These are phyloP conservation scores for Sinonovacula constricta DNA, from an alignment of 1,140 invertebrate genomes.

Conservation along the genomic window DNA sequence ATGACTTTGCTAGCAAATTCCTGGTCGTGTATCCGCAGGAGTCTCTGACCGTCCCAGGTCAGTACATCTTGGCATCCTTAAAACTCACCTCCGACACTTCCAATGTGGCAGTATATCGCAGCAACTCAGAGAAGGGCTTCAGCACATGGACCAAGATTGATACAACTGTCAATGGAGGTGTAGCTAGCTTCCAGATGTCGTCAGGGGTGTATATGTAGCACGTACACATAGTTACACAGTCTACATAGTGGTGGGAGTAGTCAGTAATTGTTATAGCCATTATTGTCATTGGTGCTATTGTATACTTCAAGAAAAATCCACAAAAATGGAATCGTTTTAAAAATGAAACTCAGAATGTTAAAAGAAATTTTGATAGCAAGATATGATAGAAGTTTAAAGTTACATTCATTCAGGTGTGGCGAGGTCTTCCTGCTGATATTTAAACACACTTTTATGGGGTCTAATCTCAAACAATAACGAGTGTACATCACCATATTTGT, in stretches of 20 bases:
- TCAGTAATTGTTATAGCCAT: constrained; percentile 62
- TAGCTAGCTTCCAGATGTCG: constrained; percentile 61
- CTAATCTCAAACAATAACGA: too few species aligned
- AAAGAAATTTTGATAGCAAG: constrained; percentile 60
- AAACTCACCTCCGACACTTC: constrained; percentile 49
- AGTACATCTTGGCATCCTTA: constrained; percentile 59
- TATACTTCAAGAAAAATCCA: constrained; percentile 71
- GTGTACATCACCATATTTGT: too few species aligned
- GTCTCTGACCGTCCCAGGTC: constrained; percentile 47
- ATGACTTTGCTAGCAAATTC: constrained; percentile 73
- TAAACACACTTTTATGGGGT: too few species aligned
- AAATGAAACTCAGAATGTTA: constrained; percentile 60
- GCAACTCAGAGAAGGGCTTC: constrained; percentile 57
- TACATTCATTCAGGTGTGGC: too few species aligned
- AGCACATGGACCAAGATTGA: constrained; percentile 66
- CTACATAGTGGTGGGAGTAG: constrained; percentile 63
- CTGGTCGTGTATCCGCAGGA: constrained; percentile 65
- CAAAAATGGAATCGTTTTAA: constrained; percentile 64
- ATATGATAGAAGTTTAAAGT: too few species aligned
- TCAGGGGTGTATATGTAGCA: constrained; percentile 72
- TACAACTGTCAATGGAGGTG: constrained; percentile 54
- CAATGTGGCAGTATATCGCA: constrained; percentile 64
- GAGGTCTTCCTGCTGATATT: too few species aligned
- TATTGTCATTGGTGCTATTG: constrained; percentile 61
- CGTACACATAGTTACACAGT: constrained; percentile 55